Base-by-base conservation (phyloP, 2,888 invertebrate species). In the Opisthograptis luteolata region DNA sequence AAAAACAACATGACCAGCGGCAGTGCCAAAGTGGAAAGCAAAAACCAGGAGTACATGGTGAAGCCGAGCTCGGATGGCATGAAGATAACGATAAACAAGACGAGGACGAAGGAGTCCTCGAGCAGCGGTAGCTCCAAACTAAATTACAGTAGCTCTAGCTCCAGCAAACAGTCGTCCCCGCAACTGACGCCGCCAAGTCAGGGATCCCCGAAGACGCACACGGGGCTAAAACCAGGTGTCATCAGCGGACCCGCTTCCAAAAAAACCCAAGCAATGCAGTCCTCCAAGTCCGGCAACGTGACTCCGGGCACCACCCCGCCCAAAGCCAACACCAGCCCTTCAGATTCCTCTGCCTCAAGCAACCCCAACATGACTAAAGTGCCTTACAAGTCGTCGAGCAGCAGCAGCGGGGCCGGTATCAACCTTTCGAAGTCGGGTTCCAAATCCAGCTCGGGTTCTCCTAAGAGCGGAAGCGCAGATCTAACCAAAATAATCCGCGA, bases 41-140 rank as follows among this genome's bases (percentile, higher is more conserved):
- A 95, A 83, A 95, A 95, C 73, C 94, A 95, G 17, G 96, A 96
- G 70, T 97, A 97, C 69, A 96, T 96, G 94, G 96, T 97, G 0
- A 97, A 97, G 73, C 95, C 95, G 10, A 96, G 96, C 73, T 94
- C 94, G 9, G 97, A 97, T 65, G 97, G 97, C 2, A 96, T 98
- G 88, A 98, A 97, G 80, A 93, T 98, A 43, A 98, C 97, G 1
- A 97, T 97, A 15, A 97, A 97, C 71, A 97, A 97, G 87, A 96
- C 97, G 0, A 92, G 95, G 68, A 93, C 94, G 13, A 95, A 95
- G 73, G 95, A 95, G 47, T 92, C 92, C 0, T 93, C 93, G 12
- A 80, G 81, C 25, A 84, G 86, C 54, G 81, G 81, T 60, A 79
- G 81, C 59, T 88, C 90, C 0, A 89, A 88, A 65, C 65, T 87